phyloP scores from a whole-genome alignment of 2,797 vertebrate genomes.

The Philypnodon macrostomus region DNA sequence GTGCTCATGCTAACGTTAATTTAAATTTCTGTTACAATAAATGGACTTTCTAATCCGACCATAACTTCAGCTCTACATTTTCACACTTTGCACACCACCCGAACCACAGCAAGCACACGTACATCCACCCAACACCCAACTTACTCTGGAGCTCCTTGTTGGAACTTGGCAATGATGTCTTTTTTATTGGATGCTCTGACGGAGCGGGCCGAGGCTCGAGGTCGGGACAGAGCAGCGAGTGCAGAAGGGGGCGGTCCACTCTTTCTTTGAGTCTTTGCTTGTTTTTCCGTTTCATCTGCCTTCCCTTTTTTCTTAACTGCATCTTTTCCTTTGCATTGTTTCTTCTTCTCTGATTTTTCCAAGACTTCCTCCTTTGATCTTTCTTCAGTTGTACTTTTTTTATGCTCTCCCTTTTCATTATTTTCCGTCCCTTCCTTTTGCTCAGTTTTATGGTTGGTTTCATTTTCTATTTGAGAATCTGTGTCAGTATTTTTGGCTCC shows the following conservation, averaged over 20 bases:
- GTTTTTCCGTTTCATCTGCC: conserved; percentile 61
- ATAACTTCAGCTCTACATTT: too few species aligned
- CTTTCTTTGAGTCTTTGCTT: conserved; percentile 68
- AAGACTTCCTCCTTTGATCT: conserved; percentile 9
- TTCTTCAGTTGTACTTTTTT: conserved; percentile 17
- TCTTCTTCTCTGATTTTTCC: conserved; percentile 37
- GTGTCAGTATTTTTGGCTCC: conserved; percentile 16
- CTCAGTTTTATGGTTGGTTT: conserved; percentile 9
- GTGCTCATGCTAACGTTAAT: too few species aligned
- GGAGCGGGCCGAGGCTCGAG: conserved; percentile 59
- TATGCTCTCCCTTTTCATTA: conserved; percentile 19
- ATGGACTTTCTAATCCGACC: too few species aligned
- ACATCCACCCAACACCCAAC: too few species aligned
- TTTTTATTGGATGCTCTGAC: conserved; percentile 61
- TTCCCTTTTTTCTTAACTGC: conserved; percentile 54
- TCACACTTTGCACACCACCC: too few species aligned
- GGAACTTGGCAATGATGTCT: conserved; percentile 80
- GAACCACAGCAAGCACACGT: too few species aligned
- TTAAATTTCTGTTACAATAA: too few species aligned
- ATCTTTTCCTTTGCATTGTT: conserved; percentile 24
- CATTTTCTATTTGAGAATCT: neutral
- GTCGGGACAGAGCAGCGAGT: conserved; percentile 39
- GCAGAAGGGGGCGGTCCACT: conserved; percentile 33
- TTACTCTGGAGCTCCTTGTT: conserved; percentile 76
- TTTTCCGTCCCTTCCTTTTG: conserved; percentile 18